These are phyloP conservation scores for Diarsia rubi DNA, from an alignment of 2,888 invertebrate species.

Conservation along the genomic window DNA sequence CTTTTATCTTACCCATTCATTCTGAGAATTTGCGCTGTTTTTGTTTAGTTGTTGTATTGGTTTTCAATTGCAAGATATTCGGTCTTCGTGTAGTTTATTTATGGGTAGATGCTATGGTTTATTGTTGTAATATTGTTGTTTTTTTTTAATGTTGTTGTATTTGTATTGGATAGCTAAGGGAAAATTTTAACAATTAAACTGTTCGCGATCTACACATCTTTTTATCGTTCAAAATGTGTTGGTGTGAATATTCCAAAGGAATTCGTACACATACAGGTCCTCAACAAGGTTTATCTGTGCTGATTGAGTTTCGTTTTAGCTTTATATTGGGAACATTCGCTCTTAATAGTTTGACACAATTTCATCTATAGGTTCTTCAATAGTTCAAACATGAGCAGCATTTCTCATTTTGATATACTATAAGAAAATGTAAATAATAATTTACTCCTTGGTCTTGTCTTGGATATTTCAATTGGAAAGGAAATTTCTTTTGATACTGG, in stretches of 20 bases:
- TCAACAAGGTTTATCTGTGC: background rate
- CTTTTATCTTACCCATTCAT: conserved; percentile 5
- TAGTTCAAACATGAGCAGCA: no score
- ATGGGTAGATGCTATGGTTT: background rate
- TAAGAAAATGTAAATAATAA: no score
- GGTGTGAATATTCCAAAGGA: background rate
- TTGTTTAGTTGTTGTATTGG: conserved; percentile 1
- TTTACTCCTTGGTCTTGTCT: no score
- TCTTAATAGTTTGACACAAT: background rate
- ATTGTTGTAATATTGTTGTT: background rate
- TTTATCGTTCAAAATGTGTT: background rate
- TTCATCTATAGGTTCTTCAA: no score
- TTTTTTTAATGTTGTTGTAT: background rate
- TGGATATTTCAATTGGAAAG: no score
- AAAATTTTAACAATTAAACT: background rate
- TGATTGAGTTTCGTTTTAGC: background rate
- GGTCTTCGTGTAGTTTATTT: background rate
- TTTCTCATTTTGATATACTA: no score
- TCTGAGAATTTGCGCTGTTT: background rate
- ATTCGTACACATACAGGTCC: background rate
- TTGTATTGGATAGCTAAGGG: background rate
- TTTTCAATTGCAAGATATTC: background rate
- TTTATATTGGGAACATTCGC: no score
- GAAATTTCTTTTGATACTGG: no score
- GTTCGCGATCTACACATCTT: background rate